Base-by-base conservation (phyloP, 2,888 invertebrate genomes). In the Sericinus montela region DNA sequence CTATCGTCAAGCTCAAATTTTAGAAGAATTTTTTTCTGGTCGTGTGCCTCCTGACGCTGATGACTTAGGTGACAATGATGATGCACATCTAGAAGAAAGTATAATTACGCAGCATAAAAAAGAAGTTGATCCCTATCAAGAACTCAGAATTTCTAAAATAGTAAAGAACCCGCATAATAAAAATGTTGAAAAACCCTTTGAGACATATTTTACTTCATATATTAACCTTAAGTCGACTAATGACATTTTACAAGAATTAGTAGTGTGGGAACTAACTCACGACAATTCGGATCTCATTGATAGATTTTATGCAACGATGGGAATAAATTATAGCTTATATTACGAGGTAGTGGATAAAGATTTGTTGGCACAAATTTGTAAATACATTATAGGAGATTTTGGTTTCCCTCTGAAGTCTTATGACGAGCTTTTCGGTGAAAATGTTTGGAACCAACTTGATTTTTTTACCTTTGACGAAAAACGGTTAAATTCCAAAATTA, bases 11-110 rank as follows among this genome's bases (percentile, higher is more conserved):
- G 91, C 92, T 34, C 82, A 85, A 57, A 77, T 90, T 36, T 67
- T 93, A 28, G 93, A 93, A 72, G 90, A 90, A 71, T 81, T 82
- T 1, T 79, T 93, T 62, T 88, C 90, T 8, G 92, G 92, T 0
- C 66, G 64, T 37, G 69, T 72, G 36, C 80, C 91, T 14, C 90
- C 91, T 6, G 69, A 80, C 48, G 78, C 80, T 55, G 61, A 54
- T 28, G 69, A 75, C 15, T 59, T 80, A 46, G 67, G 74, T 39
- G 80, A 82, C 48, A 72, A 69, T 55, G 82, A 84, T 57, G 81
- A 87, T 53, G 76, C 79, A 53, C 86, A 80, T 62, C 67, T 88
- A 38, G 81, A 85, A 64, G 81, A 84, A 61, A 74, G 70, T 56
- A 80, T 82, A 52, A 55, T 62, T 23, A 82, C 79, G 44, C 80